Conservation (phyloP, 2,888 invertebrate genomes). For the Willowsia nigromaculata region DNA sequence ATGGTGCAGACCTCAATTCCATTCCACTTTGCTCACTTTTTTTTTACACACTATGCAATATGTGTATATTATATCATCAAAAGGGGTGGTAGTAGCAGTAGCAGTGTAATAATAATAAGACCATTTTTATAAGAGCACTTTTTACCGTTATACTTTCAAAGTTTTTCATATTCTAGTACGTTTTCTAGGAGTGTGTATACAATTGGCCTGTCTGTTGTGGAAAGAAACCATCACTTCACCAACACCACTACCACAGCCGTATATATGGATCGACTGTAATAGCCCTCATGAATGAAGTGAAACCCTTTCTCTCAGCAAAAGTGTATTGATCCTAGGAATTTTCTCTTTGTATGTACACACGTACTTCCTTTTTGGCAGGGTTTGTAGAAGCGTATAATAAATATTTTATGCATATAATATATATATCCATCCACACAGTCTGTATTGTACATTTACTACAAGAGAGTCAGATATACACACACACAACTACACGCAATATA, state of each 20-base stretch:
- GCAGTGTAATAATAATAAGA: background rate
- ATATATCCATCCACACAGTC: background rate
- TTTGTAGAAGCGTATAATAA: slow-evolving; percentile 1
- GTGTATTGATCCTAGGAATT: slow-evolving; percentile 58
- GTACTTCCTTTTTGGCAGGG: slow-evolving; percentile 31
- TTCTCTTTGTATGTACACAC: slow-evolving; percentile 31
- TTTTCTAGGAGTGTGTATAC: background rate
- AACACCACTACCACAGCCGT: slow-evolving; percentile 14
- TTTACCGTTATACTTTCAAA: background rate
- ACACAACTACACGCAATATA: background rate
- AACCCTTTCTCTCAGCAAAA: slow-evolving; percentile 58
- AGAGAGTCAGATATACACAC: background rate
- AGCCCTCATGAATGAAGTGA: slow-evolving; percentile 67
- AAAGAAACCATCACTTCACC: slow-evolving; percentile 44
- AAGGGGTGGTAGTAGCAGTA: background rate
- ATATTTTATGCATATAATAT: background rate
- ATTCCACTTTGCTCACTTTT: slow-evolving; percentile 53
- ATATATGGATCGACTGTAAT: slow-evolving; percentile 35
- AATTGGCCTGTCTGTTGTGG: slow-evolving; percentile 51
- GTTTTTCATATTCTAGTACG: background rate
- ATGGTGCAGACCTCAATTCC: slow-evolving; percentile 42
- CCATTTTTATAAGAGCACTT: background rate
- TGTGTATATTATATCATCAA: slow-evolving; percentile 18
- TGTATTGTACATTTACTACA: background rate
- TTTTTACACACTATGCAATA: background rate